Base-by-base conservation (phyloP, 2,113 vertebrate species). In the Buteo buteo region DNA sequence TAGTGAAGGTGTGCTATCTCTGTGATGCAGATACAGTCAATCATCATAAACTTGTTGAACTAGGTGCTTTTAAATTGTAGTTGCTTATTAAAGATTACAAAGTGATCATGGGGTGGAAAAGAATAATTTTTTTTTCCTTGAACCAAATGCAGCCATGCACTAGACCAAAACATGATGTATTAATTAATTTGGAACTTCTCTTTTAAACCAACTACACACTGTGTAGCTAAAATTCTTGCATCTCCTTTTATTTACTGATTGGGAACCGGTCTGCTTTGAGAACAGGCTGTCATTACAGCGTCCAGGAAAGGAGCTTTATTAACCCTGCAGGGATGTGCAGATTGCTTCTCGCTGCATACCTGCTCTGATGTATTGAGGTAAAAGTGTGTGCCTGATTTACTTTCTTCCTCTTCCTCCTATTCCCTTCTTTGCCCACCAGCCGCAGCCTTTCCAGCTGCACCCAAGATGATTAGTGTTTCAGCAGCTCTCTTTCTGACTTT, bases 1-100 rank as follows among this genome's bases (percentile, higher is more conserved):
- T 82, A 82, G 58, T 47, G 96, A 16, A 84, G 97, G 74, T 93
- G 78, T 62, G 71, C 94, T 97, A 88, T 94, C 96, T 94, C 42
- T 86, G 62, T 45, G 89, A 86, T 92, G 93, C 93, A 97, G 80
- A 94, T 59, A 55, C 34, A 88, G 74, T 84, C 66, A 61, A 12
- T 21, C 81, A 28, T 73, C 3, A 6, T 25, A 79, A 77, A 90
- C 96, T 81, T 96, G 95, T 91, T 93, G 87, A 94, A 87, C 70
- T 36, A 28, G 38, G 47, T 59, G 55, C 72, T 92, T 31, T 52
- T 38, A n/a, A 49, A 57, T 16, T 86, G 81, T 52, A 3, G 5
- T 13, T 72, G 34, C 52, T 95, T 79, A 52, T 93, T 86, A 82
- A 67, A 93, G 86, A 50, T 88, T 81, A 82, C 96, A 94, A 91